Base-by-base conservation (phyloP, 37 sponge, comb jelly and placozoan genomes). In the Chondrosia reniformis region DNA sequence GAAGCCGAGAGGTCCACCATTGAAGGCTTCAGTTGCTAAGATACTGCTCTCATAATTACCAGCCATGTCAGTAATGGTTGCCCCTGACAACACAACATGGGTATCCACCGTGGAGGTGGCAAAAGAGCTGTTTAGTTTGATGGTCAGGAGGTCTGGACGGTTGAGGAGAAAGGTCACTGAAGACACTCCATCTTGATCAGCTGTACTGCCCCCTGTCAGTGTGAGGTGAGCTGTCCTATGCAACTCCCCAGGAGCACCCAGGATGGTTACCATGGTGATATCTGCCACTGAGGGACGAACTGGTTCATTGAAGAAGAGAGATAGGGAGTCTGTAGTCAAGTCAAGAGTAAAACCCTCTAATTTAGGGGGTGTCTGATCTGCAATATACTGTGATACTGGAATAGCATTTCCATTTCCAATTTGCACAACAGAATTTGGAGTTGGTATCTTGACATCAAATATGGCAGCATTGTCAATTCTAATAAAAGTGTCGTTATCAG, bases 231-330 rank as follows among this genome's bases (percentile, higher is more conserved):
- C 67, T 67, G 31, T 63, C 1, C 28, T 67, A 4, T 10, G 13
- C 21, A 7, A 39, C 21, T 61, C 34, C 10, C 80, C 73, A 76
- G 46, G 37, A 22, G 69, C 74, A 2, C 79, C 62, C 7, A 76
- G 79, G 15, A 95, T 30, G 12, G 85, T 78, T 28, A 95, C 73
- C 61, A 86, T 75, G 32, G 83, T 75, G 3, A 81, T 80, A 67
- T 91, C 87, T 33, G 91, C 76, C 25, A 83, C 74, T 30, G 87
- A 85, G 22, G 88, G 86, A 27, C 96, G 62, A 21, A 95, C 74
- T 0, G 92, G 92, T 63, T 95, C 96, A 86, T 83, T 75, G 71
- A 95, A 91, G 3, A 74, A 25, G n/a, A 95, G 74, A 2, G 49
- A 71, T 22, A 95, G 30, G 2, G 62, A 54, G 22, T 95, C 89